These are phyloP conservation scores for Merluccius polli DNA, from an alignment of 2,797 vertebrate species.

Conservation along the genomic window DNA sequence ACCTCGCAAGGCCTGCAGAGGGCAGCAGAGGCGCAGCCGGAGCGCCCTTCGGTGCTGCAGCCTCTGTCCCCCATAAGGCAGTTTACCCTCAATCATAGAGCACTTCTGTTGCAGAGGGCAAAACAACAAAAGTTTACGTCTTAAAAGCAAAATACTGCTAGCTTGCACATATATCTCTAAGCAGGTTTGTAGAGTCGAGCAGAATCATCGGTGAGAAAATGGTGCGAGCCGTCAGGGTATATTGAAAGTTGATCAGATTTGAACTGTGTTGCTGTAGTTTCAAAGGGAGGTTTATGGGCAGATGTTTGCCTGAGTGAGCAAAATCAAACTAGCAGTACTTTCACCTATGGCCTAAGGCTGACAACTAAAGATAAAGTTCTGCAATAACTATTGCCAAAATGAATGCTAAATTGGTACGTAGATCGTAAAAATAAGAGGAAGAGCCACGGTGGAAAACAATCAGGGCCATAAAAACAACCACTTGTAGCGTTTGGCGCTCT, in stretches of 20 bases:
- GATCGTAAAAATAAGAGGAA: background rate
- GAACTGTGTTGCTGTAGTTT: background rate
- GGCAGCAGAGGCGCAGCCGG: background rate
- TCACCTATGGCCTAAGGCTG: background rate
- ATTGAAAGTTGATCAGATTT: background rate
- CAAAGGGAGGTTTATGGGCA: background rate
- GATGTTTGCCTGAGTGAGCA: background rate
- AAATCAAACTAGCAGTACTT: background rate
- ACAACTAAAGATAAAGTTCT: background rate
- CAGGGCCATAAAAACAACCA: too few species aligned
- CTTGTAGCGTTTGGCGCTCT: too few species aligned
- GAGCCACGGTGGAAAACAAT: too few species aligned
- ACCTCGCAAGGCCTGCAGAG: too few species aligned
- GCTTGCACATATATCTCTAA: background rate
- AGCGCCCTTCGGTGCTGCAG: too few species aligned
- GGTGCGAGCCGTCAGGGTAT: background rate
- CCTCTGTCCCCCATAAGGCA: too few species aligned
- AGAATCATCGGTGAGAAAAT: background rate
- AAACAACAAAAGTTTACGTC: background rate
- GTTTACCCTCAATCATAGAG: background rate
- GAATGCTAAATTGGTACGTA: background rate
- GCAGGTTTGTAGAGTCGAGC: background rate
- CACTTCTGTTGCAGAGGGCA: background rate
- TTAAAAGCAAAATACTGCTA: background rate
- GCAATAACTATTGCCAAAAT: background rate